Base-by-base conservation (phyloP, 2,888 invertebrate genomes). In the Invenusta paracnida region DNA sequence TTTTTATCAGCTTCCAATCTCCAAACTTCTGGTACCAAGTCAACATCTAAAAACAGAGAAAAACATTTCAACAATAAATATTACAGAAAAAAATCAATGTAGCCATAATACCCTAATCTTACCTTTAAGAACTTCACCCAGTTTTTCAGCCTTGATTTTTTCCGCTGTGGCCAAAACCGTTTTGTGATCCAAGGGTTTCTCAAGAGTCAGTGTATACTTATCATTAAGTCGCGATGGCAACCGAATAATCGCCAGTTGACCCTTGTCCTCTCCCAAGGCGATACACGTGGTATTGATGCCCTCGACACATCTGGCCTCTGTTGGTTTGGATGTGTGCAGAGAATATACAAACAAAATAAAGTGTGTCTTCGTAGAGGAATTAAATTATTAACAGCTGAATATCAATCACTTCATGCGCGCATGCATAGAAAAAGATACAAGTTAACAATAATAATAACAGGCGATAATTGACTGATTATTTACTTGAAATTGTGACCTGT, bases 261-360 rank as follows among this genome's bases (percentile, higher is more conserved):
- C 73, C 2, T n/a, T 23, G 73, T 5, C 2, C 73, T 73, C 2
- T 2, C 2, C 2, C 73, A 73, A 23, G 17, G 73, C 23, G 25
- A 73, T 73, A 73, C 73, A 73, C 73, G 73, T 73, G 2, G 73
- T 73, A 23, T 73, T 73, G 73, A 73, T 73, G 17, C 73, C 73
- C 2, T 5, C 11, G 27, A 73, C 25, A 73, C 73, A 73, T 23
- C 23, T 73, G 23, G 73, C 5, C 25, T 23, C 73, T 73, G n/a
- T n/a, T n/a, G n/a, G n/a, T n/a, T n/a, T n/a, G n/a, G n/a, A n/a
- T n/a, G n/a, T n/a, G n/a, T 5, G 48, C 5, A 48, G 48, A 48
- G 48, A 11, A 11, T 17, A 17, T 48, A 48, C 48, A 48, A 48
- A 48, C 48, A 48, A n/a, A n/a, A n/a, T n/a, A n/a, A n/a, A n/a